These are phyloP conservation scores for Seriola quinqueradiata DNA, from an alignment of 2,113 vertebrate species.

Conservation along the genomic window DNA sequence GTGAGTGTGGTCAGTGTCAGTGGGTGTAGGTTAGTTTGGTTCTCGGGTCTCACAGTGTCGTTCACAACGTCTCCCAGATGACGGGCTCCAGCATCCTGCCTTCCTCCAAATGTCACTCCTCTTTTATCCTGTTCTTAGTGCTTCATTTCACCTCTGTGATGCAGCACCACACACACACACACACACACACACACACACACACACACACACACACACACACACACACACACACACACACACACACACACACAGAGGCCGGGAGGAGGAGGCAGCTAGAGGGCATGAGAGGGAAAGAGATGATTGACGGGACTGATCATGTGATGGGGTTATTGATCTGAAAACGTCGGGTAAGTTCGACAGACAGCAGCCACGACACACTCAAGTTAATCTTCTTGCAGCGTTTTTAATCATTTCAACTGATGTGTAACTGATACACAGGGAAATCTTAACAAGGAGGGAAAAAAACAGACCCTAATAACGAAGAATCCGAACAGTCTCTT, in stretches of 20 bases:
- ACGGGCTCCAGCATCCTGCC: constrained; percentile 23
- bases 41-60: not conserved
- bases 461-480: constrained; percentile 30
- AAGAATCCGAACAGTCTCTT: constrained; percentile 55
- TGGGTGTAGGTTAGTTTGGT: not conserved
- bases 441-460: constrained; percentile 4
- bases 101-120: constrained; percentile 65
- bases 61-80: constrained; percentile 11
- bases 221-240: constrained; percentile 6
- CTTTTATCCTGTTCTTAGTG: constrained; percentile 58
- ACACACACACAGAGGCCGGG: not conserved
- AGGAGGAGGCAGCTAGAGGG: constrained; percentile 21
- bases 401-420: constrained; percentile 72
- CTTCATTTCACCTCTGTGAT: constrained; percentile 52
- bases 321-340: constrained; percentile 40
- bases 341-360: constrained; percentile 12
- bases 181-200: not conserved
- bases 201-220: constrained; percentile 30
- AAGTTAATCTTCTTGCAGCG: constrained; percentile 36
- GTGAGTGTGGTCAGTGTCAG: not conserved
- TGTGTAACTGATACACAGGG: constrained; percentile 40
- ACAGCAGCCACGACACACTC: constrained; percentile 38
- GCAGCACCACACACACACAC: constrained; percentile 1
- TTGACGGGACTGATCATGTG: constrained; percentile 13
- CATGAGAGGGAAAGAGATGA: constrained; percentile 28